Base-by-base conservation (phyloP, 1,140 invertebrate genomes). In the Bombus turneri region DNA sequence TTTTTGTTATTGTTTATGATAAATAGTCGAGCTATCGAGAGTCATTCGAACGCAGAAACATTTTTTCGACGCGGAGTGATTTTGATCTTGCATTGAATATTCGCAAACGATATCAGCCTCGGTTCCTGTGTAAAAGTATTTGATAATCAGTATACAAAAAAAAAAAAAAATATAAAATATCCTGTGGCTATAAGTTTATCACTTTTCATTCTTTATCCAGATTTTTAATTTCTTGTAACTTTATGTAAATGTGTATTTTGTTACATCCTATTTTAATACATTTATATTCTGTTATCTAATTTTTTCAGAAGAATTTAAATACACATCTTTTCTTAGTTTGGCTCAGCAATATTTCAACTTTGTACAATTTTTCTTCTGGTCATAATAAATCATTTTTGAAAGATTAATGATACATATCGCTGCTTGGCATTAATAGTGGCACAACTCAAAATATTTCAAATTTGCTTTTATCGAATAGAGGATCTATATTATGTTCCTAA, bases 1-100 rank as follows among this genome's bases (percentile, higher is more conserved):
- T 64, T 57, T 53, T 39, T 69, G 75, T 77, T 75, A 62, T 43
- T 53, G 5, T 76, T 74, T 43, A 62, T 64, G 68, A 73, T 18
- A 73, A 59, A 73, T 43, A 53, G 39, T 2, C 43, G 8, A 1
- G 31, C 4, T 41, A 39, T 22, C 57, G 28, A 39, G 9, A 31
- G 8, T 41, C 15, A 18, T 2, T 41, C 31, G 34, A 39, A n/a
- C n/a, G 18, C 62, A 28, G 5, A n/a, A 34, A 43, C 3, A 34
- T 66, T 64, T 43, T 66, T 28, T 31, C 10, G 9, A 31, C 18
- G 8, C 3, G 10, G 34, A 18, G 22, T 12, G 10, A 10, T 12
- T 73, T 31, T 25, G 18, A 31, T 73, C 6, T 41, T 31, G 28
- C 8, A 15, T 31, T 34, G 31, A 75, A 57, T 37, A 47, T 75